Evolutionary conservation across 2,113 vertebrate species (phyloP).

Genomic region (Ciconia stormi): DNA sequence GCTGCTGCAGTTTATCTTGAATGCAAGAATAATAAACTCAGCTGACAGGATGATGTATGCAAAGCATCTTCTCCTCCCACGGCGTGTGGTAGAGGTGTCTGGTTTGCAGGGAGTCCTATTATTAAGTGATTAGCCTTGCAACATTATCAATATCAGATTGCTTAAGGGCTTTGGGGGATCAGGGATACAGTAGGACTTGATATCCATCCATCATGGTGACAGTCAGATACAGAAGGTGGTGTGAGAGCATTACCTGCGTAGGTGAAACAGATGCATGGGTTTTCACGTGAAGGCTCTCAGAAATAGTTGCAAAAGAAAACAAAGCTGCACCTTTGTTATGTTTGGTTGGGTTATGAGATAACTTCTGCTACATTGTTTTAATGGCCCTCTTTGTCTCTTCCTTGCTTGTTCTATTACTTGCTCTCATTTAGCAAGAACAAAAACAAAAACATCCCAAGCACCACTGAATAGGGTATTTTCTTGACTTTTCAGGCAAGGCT

Average conservation of each 20-base stretch:
- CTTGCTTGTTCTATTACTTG: background rate
- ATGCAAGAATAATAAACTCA: constrained; percentile 78
- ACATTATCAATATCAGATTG: constrained; percentile 71
- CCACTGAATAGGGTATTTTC: background rate
- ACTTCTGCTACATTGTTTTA: constrained; percentile 6
- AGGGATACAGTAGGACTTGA: constrained; percentile 7
- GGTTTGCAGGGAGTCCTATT: constrained; percentile 65
- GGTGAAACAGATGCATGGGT: background rate
- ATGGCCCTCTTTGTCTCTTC: background rate
- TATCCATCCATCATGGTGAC: background rate
- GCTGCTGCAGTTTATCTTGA: constrained; percentile 77
- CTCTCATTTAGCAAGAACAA: background rate
- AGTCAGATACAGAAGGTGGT: background rate
- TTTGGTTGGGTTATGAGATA: background rate
- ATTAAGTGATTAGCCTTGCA: constrained; percentile 67
- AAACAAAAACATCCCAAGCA: background rate
- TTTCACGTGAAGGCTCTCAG: background rate
- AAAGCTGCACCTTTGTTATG: background rate
- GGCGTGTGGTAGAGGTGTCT: constrained; percentile 61
- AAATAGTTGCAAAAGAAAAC: background rate
- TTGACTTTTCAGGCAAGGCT: constrained; percentile 20
- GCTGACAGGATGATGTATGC: constrained; percentile 78
- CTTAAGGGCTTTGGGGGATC: constrained; percentile 51
- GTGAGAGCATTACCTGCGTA: background rate
- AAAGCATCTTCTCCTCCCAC: constrained; percentile 72